A percentile compares a stretch with the other conserved stretches of the same genome.
Evolutionary conservation across 2,113 vertebrate genomes (phyloP).

Genomic region (Ursus arctos): DNA sequence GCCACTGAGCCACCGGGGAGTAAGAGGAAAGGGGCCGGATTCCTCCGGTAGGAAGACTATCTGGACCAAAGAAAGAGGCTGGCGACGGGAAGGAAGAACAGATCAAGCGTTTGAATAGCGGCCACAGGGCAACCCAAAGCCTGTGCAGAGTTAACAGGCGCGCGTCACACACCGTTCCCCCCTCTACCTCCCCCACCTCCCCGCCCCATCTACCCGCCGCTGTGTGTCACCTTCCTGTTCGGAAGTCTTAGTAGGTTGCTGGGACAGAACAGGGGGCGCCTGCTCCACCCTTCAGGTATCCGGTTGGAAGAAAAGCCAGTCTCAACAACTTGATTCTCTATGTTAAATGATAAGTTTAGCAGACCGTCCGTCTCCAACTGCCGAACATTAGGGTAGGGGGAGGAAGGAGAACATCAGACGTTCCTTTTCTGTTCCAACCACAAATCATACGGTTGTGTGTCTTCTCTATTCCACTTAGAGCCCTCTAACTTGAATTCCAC

Average conservation of each 20-base stretch:
- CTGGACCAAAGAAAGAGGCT: constrained; percentile 65
- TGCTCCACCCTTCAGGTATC: constrained; percentile 85
- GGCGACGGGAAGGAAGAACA: constrained; percentile 73
- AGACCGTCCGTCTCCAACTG: constrained; percentile 79
- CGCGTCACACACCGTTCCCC: background rate
- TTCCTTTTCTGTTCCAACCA: constrained; percentile 66
- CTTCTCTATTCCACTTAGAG: constrained; percentile 9
- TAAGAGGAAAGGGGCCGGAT: background rate
- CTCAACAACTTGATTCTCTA: constrained; percentile 83
- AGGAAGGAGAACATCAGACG: constrained; percentile 21
- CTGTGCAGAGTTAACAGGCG: background rate
- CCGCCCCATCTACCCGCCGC: background rate
- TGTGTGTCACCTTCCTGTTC: constrained; percentile 84
- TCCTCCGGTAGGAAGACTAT: constrained; percentile 15
- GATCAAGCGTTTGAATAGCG: constrained; percentile 18
- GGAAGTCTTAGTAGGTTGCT: constrained; percentile 87
- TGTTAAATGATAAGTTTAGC: constrained; percentile 76
- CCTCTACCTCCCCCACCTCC: background rate
- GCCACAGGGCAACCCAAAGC: constrained; percentile 36
- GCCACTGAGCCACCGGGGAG: background rate
- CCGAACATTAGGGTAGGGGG: constrained; percentile 26
- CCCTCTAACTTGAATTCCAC: constrained; percentile 54
- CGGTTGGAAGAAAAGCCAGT: constrained; percentile 84
- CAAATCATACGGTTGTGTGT: constrained; percentile 71
- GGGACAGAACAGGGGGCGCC: constrained; percentile 83